These are phyloP conservation scores for Resseliella maxima DNA, from an alignment of 2,888 invertebrate species.

Conservation along the genomic window DNA sequence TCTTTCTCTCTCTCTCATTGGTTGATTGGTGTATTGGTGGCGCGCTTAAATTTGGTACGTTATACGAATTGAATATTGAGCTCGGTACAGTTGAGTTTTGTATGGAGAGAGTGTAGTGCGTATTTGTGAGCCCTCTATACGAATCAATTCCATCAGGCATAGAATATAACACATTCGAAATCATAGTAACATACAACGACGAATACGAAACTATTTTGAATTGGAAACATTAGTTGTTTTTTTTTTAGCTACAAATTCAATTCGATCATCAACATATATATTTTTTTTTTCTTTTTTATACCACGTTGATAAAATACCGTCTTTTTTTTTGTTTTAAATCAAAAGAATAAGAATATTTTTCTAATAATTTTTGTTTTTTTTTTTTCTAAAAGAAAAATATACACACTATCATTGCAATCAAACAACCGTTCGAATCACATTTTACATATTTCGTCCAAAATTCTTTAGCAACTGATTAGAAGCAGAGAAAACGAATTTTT, in stretches of 20 bases:
- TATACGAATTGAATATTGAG: slow-evolving; percentile 5
- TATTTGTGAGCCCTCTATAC: slow-evolving; percentile 57
- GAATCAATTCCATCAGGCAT: neutral
- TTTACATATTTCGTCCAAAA: slow-evolving; percentile 1
- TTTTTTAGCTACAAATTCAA: neutral
- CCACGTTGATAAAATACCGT: too few relatives aligned
- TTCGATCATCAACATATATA: neutral
- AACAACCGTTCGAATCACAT: slow-evolving; percentile 33
- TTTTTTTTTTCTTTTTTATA: neutral
- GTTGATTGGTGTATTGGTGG: slow-evolving; percentile 44
- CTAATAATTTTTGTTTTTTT: neutral
- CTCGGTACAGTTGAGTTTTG: slow-evolving; percentile 58
- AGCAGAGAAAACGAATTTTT: neutral
- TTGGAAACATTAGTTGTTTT: neutral
- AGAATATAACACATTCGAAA: slow-evolving; percentile 35
- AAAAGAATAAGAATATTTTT: neutral
- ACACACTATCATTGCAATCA: neutral
- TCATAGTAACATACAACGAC: neutral
- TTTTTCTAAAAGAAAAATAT: neutral
- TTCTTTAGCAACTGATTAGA: neutral
- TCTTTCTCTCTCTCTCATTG: too few relatives aligned
- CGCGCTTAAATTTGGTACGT: slow-evolving; percentile 54
- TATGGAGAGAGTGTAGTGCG: slow-evolving; percentile 59
- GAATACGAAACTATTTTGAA: neutral
- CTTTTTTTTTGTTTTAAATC: neutral